Conservation (phyloP, 2,888 invertebrate genomes). For the Antheraea yamamai region DNA sequence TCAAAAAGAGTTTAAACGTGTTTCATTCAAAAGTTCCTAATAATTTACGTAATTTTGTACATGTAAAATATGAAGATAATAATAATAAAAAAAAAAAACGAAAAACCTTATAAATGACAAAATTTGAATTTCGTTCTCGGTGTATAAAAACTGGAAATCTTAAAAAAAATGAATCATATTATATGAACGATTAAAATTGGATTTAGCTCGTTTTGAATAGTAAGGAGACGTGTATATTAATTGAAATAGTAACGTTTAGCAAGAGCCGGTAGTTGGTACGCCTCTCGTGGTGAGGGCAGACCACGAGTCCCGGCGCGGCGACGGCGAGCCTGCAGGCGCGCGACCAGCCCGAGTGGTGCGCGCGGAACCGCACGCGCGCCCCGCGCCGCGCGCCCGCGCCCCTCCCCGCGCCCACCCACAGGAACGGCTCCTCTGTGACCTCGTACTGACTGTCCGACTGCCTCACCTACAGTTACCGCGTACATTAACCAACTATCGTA, state of each 20-base stretch:
- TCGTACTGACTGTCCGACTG: slow-evolving; percentile 83
- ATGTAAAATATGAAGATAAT: too few species aligned
- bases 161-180: too few species aligned
- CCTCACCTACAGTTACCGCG: slow-evolving; percentile 74
- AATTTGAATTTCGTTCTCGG: too few species aligned
- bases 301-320: slow-evolving; percentile 88
- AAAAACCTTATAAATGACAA: too few species aligned
- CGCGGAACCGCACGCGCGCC: slow-evolving; percentile 46
- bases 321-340: slow-evolving; percentile 85
- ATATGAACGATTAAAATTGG: too few species aligned
- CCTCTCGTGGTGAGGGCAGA: slow-evolving; percentile 87
- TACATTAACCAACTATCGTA: neutral
- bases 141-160: too few species aligned
- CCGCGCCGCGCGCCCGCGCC: slow-evolving; percentile 52
- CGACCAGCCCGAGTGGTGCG: slow-evolving; percentile 55
- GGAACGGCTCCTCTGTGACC: slow-evolving; percentile 83
- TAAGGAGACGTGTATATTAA: too few species aligned
- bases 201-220: too few species aligned
- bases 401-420: slow-evolving; percentile 79
- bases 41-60: too few species aligned
- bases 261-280: slow-evolving; percentile 88
- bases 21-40: too few species aligned
- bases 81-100: too few species aligned
- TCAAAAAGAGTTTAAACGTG: too few species aligned
- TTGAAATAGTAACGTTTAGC: slow-evolving; percentile 71